Evolutionary conservation across 2,888 invertebrate species (phyloP).

Genomic region (Eupithecia tripunctaria): DNA sequence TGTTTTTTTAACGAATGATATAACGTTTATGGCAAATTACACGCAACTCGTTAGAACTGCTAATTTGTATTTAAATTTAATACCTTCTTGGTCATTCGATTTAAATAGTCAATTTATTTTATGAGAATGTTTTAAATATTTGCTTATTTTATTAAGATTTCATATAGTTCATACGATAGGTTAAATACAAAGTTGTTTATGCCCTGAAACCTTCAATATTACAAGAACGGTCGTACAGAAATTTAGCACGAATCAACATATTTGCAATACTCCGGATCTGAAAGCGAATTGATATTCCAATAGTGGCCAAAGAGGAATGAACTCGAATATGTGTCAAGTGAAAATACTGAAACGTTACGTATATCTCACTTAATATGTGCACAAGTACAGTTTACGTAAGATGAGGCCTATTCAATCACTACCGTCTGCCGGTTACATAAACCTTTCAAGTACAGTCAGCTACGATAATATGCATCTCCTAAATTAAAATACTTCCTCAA

Average conservation of each 20-base stretch:
- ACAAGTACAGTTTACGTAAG: slow-evolving; percentile 77
- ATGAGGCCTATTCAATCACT: slow-evolving; percentile 77
- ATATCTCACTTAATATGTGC: slow-evolving; percentile 67
- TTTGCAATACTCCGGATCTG: slow-evolving; percentile 20
- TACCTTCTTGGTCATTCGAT: background rate
- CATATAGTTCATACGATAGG: too few species aligned
- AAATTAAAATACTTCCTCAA: too few species aligned
- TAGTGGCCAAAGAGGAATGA: slow-evolving; percentile 38
- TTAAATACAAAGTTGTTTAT: too few species aligned
- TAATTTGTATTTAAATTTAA: background rate
- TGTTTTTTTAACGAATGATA: slow-evolving; percentile 8
- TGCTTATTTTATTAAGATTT: too few species aligned
- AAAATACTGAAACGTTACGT: slow-evolving; percentile 63
- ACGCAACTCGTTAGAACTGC: background rate
- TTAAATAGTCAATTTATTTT: background rate
- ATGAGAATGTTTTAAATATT: background rate
- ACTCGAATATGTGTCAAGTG: slow-evolving; percentile 45
- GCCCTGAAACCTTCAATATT: background rate
- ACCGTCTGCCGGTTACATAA: slow-evolving; percentile 74
- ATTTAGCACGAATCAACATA: background rate
- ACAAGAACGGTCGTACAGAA: background rate
- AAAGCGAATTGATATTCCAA: slow-evolving; percentile 37
- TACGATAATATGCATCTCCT: background rate
- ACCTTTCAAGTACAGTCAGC: slow-evolving; percentile 44
- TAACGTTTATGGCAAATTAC: slow-evolving; percentile 6